Conservation (phyloP, 2,888 invertebrate genomes). For the Acanthopleura granulata region DNA sequence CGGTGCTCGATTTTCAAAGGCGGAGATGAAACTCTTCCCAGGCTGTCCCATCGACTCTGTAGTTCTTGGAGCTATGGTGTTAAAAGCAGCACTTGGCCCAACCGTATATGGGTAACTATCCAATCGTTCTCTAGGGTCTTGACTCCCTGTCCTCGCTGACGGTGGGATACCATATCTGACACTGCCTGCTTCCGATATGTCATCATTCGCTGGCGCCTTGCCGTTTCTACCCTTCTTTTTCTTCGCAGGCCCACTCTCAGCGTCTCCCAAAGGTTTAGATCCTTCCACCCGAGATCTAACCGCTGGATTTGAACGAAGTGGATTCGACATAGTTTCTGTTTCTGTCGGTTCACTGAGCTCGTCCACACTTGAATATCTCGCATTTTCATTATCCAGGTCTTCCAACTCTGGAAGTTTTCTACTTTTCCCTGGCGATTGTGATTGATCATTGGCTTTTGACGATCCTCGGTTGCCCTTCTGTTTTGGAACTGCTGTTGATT, state of each 20-base stretch:
- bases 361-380: conserved; percentile 31
- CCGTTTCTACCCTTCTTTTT: conserved; percentile 35
- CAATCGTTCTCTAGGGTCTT: background rate
- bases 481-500: background rate
- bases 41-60: background rate
- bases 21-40: background rate
- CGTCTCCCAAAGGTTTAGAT: conserved; percentile 27
- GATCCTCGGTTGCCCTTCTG: too few species aligned
- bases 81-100: conserved; percentile 6
- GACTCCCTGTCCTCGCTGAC: background rate
- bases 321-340: conserved; percentile 30
- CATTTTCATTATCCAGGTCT: background rate
- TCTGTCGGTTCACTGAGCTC: conserved; percentile 32
- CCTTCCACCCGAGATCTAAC: conserved; percentile 34
- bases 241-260: conserved; percentile 42
- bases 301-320: conserved; percentile 32
- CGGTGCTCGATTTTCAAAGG: background rate
- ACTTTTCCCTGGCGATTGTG: too few species aligned
- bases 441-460: background rate
- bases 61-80: background rate
- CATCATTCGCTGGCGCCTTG: background rate
- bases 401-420: background rate
- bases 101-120: conserved; percentile 15
- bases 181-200: background rate
- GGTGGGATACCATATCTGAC: conserved; percentile 12